Evolutionary conservation across 2,888 invertebrate species (phyloP).

Genomic region (Mythimna vitellina): DNA sequence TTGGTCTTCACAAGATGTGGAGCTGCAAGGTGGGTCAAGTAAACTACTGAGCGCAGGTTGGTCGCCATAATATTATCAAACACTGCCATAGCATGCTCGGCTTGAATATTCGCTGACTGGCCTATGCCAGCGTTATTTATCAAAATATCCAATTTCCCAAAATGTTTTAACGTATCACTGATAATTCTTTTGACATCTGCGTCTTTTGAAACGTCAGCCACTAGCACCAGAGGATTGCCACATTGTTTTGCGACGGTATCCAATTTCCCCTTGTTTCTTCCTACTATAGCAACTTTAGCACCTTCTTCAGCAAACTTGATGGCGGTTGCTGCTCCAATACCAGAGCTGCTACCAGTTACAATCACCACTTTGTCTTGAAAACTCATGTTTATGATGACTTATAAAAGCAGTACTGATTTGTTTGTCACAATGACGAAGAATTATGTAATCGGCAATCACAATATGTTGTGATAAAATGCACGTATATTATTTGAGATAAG

Average conservation of each 20-base stretch:
- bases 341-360: slow-evolving; percentile 68
- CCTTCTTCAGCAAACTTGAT: slow-evolving; percentile 58
- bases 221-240: slow-evolving; percentile 26
- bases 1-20: slow-evolving; percentile 62
- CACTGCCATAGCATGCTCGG: slow-evolving; percentile 42
- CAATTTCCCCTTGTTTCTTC: slow-evolving; percentile 59
- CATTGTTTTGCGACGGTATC: slow-evolving; percentile 30
- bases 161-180: slow-evolving; percentile 25
- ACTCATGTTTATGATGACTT: slow-evolving; percentile 54
- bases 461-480: slow-evolving; percentile 2
- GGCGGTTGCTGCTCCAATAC: slow-evolving; percentile 67
- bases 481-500: background rate
- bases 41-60: slow-evolving; percentile 54
- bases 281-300: slow-evolving; percentile 63
- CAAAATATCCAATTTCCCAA: slow-evolving; percentile 29
- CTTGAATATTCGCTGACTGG: background rate
- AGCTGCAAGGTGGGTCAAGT: slow-evolving; percentile 56
- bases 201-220: slow-evolving; percentile 38
- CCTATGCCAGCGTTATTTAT: slow-evolving; percentile 33
- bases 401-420: background rate
- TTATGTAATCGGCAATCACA: background rate
- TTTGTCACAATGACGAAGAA: background rate
- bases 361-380: slow-evolving; percentile 67
- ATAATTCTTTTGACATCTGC: slow-evolving; percentile 39
- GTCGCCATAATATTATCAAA: slow-evolving; percentile 47